These are phyloP conservation scores for Physocephala rufipes DNA, from an alignment of 2,888 invertebrate species.

Conservation along the genomic window DNA sequence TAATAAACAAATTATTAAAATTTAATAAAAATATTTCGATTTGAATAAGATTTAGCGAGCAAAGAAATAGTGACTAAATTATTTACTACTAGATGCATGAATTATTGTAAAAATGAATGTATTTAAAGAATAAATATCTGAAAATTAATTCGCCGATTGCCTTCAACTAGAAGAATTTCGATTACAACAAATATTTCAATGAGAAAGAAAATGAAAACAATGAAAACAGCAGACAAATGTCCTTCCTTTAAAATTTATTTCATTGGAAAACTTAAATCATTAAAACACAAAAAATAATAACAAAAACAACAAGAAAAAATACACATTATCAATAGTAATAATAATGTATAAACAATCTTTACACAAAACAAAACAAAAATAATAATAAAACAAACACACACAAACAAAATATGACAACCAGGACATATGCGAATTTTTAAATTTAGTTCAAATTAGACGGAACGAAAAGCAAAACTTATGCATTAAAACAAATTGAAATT, in stretches of 20 bases:
- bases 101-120: conserved; percentile 41
- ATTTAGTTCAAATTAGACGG: conserved; percentile 28
- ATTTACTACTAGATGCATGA: conserved; percentile 28
- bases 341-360: background rate
- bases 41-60: conserved; percentile 40
- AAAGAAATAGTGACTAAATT: conserved; percentile 9
- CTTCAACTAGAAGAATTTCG: conserved; percentile 66
- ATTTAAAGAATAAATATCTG: conserved; percentile 49
- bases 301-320: conserved; percentile 36
- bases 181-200: conserved; percentile 57
- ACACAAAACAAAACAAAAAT: conserved; percentile 29
- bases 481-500: conserved; percentile 20
- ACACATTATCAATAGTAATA: conserved; percentile 2
- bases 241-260: too few species aligned
- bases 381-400: conserved; percentile 36
- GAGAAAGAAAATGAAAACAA: conserved; percentile 44
- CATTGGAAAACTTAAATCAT: background rate
- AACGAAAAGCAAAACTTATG: conserved; percentile 41
- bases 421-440: conserved; percentile 36
- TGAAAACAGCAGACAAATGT: conserved; percentile 2
- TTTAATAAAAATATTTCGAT: conserved; percentile 39
- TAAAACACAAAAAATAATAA: conserved; percentile 39
- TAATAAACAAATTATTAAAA: conserved; percentile 18
- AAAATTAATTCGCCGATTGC: conserved; percentile 66
- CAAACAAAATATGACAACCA: too few species aligned